Percentiles rank a stretch among this genome's conserved stretches.
These are phyloP conservation scores for Sebastiscus albofasciatus DNA, from an alignment of 2,797 vertebrate species.

Conservation along the genomic window DNA sequence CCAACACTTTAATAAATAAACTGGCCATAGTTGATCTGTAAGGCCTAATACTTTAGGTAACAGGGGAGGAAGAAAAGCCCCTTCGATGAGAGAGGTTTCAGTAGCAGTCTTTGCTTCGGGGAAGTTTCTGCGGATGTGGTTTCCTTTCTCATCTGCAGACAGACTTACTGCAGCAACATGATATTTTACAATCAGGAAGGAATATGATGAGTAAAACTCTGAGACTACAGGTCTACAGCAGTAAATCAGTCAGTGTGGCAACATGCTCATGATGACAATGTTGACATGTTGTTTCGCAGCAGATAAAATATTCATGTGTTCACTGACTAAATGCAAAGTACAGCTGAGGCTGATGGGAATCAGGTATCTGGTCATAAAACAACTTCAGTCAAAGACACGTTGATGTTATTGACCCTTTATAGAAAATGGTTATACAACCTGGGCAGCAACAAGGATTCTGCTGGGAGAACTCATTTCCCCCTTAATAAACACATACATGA, in stretches of 20 bases:
- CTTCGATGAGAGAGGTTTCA: neutral
- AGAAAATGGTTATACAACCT: neutral
- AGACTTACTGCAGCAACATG: neutral
- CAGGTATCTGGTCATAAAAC: neutral
- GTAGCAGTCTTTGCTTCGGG: neutral
- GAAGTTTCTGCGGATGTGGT: constrained; percentile 40
- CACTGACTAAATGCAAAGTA: neutral
- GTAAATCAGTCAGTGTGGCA: no score
- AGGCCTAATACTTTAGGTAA: neutral
- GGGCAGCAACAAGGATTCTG: neutral
- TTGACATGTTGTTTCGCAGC: neutral
- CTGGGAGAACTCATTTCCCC: neutral
- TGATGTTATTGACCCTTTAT: neutral
- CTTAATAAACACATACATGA: neutral
- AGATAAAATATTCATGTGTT: neutral
- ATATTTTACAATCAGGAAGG: neutral
- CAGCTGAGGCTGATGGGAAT: neutral
- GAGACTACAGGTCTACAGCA: no score
- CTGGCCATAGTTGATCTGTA: no score
- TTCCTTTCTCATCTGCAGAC: constrained; percentile 18
- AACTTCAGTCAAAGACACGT: neutral
- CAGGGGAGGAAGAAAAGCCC: neutral
- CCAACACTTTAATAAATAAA: neutral
- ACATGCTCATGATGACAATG: neutral
- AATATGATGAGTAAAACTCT: neutral